Conservation (phyloP, 2,888 invertebrate species). For the Tanypteryx hageni region DNA sequence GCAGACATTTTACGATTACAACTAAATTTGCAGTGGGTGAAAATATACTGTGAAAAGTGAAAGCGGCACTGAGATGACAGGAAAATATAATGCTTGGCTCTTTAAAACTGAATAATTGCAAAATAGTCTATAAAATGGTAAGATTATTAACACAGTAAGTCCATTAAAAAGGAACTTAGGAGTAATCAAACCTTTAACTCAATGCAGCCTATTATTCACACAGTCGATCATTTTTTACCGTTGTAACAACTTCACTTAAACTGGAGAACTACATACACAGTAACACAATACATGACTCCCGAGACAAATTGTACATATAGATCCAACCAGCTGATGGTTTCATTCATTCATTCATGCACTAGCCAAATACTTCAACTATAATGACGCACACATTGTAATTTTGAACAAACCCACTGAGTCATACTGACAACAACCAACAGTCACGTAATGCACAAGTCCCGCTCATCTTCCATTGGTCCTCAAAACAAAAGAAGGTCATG, state of each 20-base stretch:
- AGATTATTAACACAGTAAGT: conserved; percentile 41
- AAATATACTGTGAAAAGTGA: conserved; percentile 31
- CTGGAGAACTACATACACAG: conserved; percentile 50
- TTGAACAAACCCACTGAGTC: background rate
- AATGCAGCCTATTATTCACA: conserved; percentile 39
- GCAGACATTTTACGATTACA: conserved; percentile 1
- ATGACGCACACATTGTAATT: conserved; percentile 22
- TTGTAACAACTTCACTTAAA: conserved; percentile 12
- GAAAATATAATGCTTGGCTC: background rate
- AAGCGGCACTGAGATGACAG: background rate
- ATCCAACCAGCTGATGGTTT: background rate
- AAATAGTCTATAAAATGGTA: conserved; percentile 6
- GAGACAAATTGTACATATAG: conserved; percentile 34
- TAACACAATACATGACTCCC: conserved; percentile 49
- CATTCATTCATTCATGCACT: background rate
- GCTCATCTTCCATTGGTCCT: conserved; percentile 47
- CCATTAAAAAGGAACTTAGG: conserved; percentile 45
- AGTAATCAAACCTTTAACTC: background rate
- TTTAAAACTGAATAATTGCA: conserved; percentile 38
- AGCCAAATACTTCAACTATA: background rate
- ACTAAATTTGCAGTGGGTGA: conserved; percentile 18
- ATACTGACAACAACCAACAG: conserved; percentile 43
- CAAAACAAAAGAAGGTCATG: conserved; percentile 45
- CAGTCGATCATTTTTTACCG: background rate
- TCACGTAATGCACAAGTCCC: conserved; percentile 53